Evolutionary conservation across 2,888 invertebrate species (phyloP).

Genomic region (Argyra leucocephala): DNA sequence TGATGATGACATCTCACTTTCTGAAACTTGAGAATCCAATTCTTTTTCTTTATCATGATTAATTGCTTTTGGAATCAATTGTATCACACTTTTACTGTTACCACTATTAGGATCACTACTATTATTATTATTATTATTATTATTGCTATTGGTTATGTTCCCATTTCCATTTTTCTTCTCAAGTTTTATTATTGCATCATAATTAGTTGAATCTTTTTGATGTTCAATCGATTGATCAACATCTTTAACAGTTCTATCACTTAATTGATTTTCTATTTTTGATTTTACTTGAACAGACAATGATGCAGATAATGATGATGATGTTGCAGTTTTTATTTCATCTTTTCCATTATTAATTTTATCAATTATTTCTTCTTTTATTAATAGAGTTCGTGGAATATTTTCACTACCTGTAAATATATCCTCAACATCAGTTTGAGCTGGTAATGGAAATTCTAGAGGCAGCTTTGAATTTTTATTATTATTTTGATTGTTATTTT

Average conservation of each 20-base stretch:
- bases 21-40: not conserved
- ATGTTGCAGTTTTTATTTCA: slow-evolving; percentile 2
- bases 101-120: slow-evolving; percentile 9
- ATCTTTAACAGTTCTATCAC: slow-evolving; percentile 12
- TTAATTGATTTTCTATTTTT: slow-evolving; percentile 26
- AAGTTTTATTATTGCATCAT: no score
- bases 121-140: slow-evolving; percentile 8
- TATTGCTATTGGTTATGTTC: not conserved
- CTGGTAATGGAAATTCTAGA: slow-evolving; percentile 23
- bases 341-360: not conserved
- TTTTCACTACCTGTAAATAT: slow-evolving; percentile 21
- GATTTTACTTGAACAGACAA: slow-evolving; percentile 26
- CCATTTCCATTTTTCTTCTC: not conserved
- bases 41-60: slow-evolving; percentile 8
- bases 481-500: not conserved
- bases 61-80: slow-evolving; percentile 4
- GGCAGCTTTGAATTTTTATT: not conserved
- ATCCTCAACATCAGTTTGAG: slow-evolving; percentile 29
- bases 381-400: slow-evolving; percentile 25
- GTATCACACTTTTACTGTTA: slow-evolving; percentile 7
- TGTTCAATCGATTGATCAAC: slow-evolving; percentile 14
- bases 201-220: not conserved
- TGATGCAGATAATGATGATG: slow-evolving; percentile 14
- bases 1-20: not conserved
- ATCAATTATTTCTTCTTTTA: slow-evolving; percentile 9